phyloP scores from a whole-genome alignment of 2,113 vertebrate genomes.

The Centrocercus urophasianus region DNA sequence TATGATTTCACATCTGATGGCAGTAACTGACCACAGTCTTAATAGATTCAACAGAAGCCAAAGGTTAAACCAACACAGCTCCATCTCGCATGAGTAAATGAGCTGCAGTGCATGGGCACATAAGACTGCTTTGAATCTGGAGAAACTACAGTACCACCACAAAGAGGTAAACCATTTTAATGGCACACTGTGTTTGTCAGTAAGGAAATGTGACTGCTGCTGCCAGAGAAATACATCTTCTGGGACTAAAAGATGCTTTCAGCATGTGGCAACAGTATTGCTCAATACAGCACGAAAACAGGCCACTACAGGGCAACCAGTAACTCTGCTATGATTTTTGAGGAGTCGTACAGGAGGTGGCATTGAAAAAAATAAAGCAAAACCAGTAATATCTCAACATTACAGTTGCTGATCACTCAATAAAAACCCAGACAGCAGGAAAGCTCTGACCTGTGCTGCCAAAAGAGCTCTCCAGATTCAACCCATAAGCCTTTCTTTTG shows the following conservation, averaged over 20 bases:
- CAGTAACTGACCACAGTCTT: background rate
- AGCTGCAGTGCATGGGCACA: background rate
- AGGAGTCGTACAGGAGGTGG: background rate
- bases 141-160: background rate
- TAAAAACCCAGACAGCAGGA: background rate
- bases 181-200: background rate
- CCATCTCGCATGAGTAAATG: background rate
- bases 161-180: slow-evolving; percentile 18
- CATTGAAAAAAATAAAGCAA: background rate
- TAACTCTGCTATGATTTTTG: background rate
- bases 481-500: background rate
- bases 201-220: background rate
- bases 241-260: slow-evolving; percentile 7
- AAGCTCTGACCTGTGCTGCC: background rate
- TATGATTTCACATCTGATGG: background rate
- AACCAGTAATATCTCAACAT: background rate
- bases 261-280: slow-evolving; percentile 2
- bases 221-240: slow-evolving; percentile 4
- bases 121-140: background rate
- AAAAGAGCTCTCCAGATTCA: background rate
- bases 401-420: background rate
- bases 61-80: background rate
- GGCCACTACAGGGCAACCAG: background rate
- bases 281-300: slow-evolving; percentile 14
- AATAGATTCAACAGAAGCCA: background rate